Evolutionary conservation across 2,113 vertebrate species (phyloP).

Genomic region (Proterorhinus semilunaris): DNA sequence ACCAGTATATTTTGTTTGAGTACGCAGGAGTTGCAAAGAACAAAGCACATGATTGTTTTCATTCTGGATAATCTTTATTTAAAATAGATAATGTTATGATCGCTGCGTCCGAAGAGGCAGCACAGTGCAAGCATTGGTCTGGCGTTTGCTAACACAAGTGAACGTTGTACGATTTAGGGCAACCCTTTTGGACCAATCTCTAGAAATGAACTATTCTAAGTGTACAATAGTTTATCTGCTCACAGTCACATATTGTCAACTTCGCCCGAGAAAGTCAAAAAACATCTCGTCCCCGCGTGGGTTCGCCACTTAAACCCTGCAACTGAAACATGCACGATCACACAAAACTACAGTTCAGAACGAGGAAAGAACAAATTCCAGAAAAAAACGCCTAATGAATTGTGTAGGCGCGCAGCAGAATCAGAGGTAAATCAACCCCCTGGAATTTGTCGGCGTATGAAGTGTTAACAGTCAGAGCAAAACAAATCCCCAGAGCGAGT

Average conservation of each 20-base stretch:
- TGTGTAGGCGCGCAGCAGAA: not conserved
- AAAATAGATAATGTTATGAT: slow-evolving; percentile 54
- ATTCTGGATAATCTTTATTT: slow-evolving; percentile 53
- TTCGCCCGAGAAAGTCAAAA: slow-evolving; percentile 33
- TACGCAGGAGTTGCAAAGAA: not conserved
- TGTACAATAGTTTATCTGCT: not conserved
- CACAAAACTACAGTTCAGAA: slow-evolving; percentile 11
- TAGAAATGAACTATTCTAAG: not conserved
- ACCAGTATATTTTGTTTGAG: too few relatives aligned
- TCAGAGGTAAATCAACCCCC: not conserved
- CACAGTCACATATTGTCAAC: not conserved
- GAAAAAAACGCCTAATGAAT: not conserved
- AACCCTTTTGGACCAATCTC: slow-evolving; percentile 14
- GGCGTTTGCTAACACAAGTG: slow-evolving; percentile 44
- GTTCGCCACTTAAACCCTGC: slow-evolving; percentile 20
- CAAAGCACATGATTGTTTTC: not conserved
- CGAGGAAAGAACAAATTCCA: not conserved
- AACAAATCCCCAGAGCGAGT: too few relatives aligned
- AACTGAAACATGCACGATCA: slow-evolving; percentile 43
- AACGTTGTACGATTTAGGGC: slow-evolving; percentile 39
- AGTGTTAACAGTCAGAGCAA: too few relatives aligned
- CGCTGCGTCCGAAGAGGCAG: slow-evolving; percentile 38
- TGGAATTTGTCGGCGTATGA: too few relatives aligned
- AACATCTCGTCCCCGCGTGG: slow-evolving; percentile 17
- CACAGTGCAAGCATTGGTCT: slow-evolving; percentile 57